Conservation (phyloP, 1,140 invertebrate species). For the Drosophila setifemur region DNA sequence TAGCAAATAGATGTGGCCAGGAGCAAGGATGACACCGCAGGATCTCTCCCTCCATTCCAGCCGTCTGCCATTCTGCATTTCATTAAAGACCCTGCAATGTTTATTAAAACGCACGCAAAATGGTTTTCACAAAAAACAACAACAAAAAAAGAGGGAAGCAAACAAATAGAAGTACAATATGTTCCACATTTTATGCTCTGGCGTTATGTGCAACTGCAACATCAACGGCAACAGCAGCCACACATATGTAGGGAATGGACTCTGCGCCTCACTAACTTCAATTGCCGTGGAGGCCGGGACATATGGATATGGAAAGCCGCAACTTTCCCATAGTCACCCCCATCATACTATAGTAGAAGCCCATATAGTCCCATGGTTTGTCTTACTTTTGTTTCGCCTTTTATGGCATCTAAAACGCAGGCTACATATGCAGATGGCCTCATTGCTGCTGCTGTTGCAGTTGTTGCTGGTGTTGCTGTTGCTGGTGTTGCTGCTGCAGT, state of each 20-base stretch:
- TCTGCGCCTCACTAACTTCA: constrained; percentile 52
- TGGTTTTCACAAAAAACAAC: no score
- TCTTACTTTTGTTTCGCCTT: constrained; percentile 57
- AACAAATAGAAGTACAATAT: constrained; percentile 29
- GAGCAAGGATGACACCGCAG: constrained; percentile 18
- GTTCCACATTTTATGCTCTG: constrained; percentile 52
- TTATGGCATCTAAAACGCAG: constrained; percentile 42
- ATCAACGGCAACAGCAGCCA: constrained; percentile 19
- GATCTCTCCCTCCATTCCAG: neutral
- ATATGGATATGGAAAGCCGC: constrained; percentile 43
- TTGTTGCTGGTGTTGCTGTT: constrained; percentile 17
- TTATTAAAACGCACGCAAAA: constrained; percentile 76
- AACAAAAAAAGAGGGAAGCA: constrained; percentile 47
- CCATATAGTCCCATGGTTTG: constrained; percentile 37
- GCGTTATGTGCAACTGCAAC: constrained; percentile 18
- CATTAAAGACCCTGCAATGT: constrained; percentile 69
- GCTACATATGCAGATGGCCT: constrained; percentile 71
- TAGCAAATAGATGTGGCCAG: constrained; percentile 75
- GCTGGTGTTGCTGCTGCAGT: constrained; percentile 4
- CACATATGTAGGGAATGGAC: constrained; percentile 62
- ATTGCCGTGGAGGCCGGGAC: constrained; percentile 57
- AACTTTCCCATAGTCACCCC: constrained; percentile 48
- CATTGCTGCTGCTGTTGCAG: constrained; percentile 14
- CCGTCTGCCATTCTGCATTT: constrained; percentile 42
- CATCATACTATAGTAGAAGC: constrained; percentile 14